phyloP scores from a whole-genome alignment of 2,113 vertebrate species.

The Sinocyclocheilus anshuiensis region DNA sequence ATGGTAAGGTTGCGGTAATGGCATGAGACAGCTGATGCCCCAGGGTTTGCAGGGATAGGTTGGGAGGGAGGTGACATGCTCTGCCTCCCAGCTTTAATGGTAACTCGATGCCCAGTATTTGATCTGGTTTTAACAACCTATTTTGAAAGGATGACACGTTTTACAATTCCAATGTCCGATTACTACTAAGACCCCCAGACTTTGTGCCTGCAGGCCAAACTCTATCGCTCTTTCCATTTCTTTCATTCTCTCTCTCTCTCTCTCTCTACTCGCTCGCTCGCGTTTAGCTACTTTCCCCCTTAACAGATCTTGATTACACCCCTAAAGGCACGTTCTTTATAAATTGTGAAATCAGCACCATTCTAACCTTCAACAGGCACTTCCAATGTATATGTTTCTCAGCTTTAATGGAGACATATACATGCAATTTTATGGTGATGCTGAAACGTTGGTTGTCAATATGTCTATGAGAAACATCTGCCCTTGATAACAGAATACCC shows the following conservation, averaged over 20 bases:
- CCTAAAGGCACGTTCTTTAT: background rate
- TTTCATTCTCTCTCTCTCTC: background rate
- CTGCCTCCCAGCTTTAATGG: slow-evolving; percentile 63
- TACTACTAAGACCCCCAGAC: slow-evolving; percentile 51
- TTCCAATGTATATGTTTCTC: slow-evolving; percentile 1
- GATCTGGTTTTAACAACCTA: slow-evolving; percentile 68
- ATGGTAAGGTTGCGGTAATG: slow-evolving; percentile 12
- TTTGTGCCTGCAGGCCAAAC: slow-evolving; percentile 37
- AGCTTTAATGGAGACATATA: background rate
- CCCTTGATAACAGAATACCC: background rate
- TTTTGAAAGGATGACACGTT: slow-evolving; percentile 67
- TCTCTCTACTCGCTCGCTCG: background rate
- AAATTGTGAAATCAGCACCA: slow-evolving; percentile 7
- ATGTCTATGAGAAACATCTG: slow-evolving; percentile 19
- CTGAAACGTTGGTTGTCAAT: slow-evolving; percentile 8
- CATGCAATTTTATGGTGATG: background rate
- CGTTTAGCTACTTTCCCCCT: background rate
- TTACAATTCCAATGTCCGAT: slow-evolving; percentile 56
- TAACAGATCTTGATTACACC: slow-evolving; percentile 19
- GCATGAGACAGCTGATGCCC: slow-evolving; percentile 37
- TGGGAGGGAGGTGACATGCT: slow-evolving; percentile 48
- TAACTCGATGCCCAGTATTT: slow-evolving; percentile 62
- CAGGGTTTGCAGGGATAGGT: slow-evolving; percentile 26
- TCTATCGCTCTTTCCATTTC: slow-evolving; percentile 1
- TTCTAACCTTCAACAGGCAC: slow-evolving; percentile 5